Conservation (phyloP, 2,888 invertebrate genomes). For the Acrocyrtus sp. region DNA sequence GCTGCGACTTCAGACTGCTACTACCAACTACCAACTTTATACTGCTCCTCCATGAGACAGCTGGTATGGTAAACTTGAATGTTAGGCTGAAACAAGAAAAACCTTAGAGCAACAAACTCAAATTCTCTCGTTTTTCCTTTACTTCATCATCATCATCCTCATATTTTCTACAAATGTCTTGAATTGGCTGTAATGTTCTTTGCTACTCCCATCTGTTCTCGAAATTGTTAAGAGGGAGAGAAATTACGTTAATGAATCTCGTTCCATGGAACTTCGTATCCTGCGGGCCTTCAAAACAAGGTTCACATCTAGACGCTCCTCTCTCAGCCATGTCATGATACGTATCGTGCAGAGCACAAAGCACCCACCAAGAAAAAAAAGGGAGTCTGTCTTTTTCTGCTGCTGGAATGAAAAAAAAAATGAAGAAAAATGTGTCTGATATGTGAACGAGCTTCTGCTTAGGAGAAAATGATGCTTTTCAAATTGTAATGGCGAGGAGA, state of each 20-base stretch:
- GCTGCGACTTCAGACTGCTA: too few species aligned
- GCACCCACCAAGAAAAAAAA: constrained; percentile 34
- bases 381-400: constrained; percentile 1
- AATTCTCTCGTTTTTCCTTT: background rate
- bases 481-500: too few species aligned
- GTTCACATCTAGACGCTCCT: constrained; percentile 12
- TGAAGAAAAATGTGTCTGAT: constrained; percentile 2
- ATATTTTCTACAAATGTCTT: background rate
- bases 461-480: too few species aligned
- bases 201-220: constrained; percentile 43
- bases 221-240: constrained; percentile 42
- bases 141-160: background rate
- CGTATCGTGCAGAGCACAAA: constrained; percentile 43
- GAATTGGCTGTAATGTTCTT: background rate
- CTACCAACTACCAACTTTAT: too few species aligned
- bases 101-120: constrained; percentile 24
- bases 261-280: constrained; percentile 48
- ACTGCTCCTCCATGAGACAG: too few species aligned
- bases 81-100: constrained; percentile 10
- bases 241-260: constrained; percentile 53
- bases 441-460: constrained; percentile 13
- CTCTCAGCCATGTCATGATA: constrained; percentile 29
- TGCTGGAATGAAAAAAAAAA: background rate
- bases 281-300: constrained; percentile 48
- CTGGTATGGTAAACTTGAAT: constrained; percentile 19